These are phyloP conservation scores for Oncopodura yosiiana DNA, from an alignment of 1,140 invertebrate species.

Conservation along the genomic window DNA sequence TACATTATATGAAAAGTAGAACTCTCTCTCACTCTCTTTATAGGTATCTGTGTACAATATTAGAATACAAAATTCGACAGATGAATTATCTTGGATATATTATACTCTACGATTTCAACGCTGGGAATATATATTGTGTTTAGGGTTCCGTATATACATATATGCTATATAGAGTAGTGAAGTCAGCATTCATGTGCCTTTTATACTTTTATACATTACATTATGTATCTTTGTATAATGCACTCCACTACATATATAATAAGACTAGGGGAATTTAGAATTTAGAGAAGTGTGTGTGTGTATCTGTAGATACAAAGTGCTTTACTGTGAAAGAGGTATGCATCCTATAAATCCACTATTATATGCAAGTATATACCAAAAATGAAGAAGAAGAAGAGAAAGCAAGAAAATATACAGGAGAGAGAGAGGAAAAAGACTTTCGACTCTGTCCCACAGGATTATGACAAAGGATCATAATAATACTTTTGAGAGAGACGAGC, in stretches of 20 bases:
- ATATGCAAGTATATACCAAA: neutral
- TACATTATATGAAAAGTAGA: too few relatives aligned
- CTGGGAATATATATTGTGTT: too few relatives aligned
- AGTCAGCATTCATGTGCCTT: too few relatives aligned
- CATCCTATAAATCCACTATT: neutral
- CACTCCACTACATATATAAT: too few relatives aligned
- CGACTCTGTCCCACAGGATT: constrained; percentile 33
- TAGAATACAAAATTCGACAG: constrained; percentile 30
- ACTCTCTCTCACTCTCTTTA: too few relatives aligned
- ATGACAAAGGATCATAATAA: constrained; percentile 31
- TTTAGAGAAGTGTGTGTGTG: constrained; percentile 5
- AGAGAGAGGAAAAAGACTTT: neutral
- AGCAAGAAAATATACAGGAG: neutral
- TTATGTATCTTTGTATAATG: too few relatives aligned
- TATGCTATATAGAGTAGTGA: too few relatives aligned
- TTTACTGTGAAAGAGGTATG: constrained; percentile 20
- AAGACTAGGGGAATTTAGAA: constrained; percentile 10
- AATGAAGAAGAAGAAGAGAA: neutral
- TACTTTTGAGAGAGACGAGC: constrained; percentile 15
- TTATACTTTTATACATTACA: too few relatives aligned
- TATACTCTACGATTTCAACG: constrained; percentile 22
- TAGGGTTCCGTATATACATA: too few relatives aligned
- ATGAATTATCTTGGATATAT: constrained; percentile 22
- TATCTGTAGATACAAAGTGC: too few relatives aligned
- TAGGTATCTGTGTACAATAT: constrained; percentile 22